These are phyloP conservation scores for Metaphire vulgaris DNA, from an alignment of 1,140 invertebrate genomes.

Conservation along the genomic window DNA sequence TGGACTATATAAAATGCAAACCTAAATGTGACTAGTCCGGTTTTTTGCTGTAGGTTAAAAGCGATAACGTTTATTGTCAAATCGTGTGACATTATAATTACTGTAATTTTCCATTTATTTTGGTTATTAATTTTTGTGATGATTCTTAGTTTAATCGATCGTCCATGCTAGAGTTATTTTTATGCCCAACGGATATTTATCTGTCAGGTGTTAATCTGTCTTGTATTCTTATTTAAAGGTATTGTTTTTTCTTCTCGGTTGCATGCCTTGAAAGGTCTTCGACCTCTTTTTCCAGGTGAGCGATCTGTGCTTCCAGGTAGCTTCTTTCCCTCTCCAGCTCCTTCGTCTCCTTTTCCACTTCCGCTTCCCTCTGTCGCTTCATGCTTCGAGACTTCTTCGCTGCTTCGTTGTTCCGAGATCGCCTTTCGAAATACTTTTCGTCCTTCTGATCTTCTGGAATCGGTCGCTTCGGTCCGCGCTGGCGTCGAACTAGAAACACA, in stretches of 20 bases:
- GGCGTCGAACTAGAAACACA: no score
- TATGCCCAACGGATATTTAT: background rate
- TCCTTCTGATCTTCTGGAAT: conserved; percentile 81
- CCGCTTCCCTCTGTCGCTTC: conserved; percentile 70
- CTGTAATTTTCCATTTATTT: no score
- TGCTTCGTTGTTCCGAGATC: conserved; percentile 79
- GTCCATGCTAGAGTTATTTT: background rate
- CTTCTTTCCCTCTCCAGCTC: conserved; percentile 79
- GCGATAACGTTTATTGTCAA: no score
- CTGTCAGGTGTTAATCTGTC: background rate
- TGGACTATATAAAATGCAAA: no score
- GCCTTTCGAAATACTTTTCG: conserved; percentile 77
- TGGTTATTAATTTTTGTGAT: background rate
- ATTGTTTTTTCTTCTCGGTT: no score
- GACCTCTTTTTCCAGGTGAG: conserved; percentile 69
- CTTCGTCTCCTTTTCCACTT: conserved; percentile 72
- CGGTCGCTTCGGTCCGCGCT: conserved; percentile 74
- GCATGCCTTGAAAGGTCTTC: no score
- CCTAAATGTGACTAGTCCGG: no score
- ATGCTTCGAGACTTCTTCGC: conserved; percentile 84
- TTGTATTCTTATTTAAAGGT: no score
- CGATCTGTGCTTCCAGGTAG: conserved; percentile 69
- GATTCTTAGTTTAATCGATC: background rate
- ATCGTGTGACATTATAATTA: no score
- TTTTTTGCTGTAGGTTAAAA: no score